Conservation (phyloP, 2,888 invertebrate genomes). For the Amiota communis region DNA sequence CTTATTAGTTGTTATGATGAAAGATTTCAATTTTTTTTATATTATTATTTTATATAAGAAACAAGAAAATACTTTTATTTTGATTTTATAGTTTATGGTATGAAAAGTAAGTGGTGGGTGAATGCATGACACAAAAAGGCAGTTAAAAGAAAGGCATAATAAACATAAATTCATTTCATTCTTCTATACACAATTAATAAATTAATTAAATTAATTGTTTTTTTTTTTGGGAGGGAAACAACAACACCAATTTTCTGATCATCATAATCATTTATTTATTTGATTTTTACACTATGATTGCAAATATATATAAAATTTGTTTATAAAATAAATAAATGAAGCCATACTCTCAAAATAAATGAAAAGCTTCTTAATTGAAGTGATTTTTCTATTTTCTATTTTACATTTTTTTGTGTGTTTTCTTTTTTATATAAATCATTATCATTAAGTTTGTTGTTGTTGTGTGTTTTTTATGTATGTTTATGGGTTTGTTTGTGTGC, state of each 20-base stretch:
- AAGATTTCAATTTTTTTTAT: no score
- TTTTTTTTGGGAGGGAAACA: no score
- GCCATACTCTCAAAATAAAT: background rate
- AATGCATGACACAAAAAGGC: background rate
- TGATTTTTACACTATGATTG: no score
- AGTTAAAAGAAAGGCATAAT: background rate
- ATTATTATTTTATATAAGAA: no score
- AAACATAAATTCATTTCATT: background rate
- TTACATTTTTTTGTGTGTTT: constrained; percentile 4
- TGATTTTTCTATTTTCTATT: background rate
- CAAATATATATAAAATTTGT: background rate
- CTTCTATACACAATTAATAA: no score
- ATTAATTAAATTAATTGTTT: no score
- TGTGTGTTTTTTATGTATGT: constrained; percentile 43
- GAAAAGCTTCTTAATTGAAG: background rate
- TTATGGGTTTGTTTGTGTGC: constrained; percentile 45
- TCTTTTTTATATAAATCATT: constrained; percentile 5
- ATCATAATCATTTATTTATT: no score
- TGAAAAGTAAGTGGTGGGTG: background rate
- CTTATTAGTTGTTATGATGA: no score
- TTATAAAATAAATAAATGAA: constrained; percentile 23
- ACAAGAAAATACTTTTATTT: no score
- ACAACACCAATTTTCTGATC: no score
- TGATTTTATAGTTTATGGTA: background rate
- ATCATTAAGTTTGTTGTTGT: constrained; percentile 21